These are phyloP conservation scores for Zosterops japonicus DNA, from an alignment of 2,113 vertebrate species.

Conservation along the genomic window DNA sequence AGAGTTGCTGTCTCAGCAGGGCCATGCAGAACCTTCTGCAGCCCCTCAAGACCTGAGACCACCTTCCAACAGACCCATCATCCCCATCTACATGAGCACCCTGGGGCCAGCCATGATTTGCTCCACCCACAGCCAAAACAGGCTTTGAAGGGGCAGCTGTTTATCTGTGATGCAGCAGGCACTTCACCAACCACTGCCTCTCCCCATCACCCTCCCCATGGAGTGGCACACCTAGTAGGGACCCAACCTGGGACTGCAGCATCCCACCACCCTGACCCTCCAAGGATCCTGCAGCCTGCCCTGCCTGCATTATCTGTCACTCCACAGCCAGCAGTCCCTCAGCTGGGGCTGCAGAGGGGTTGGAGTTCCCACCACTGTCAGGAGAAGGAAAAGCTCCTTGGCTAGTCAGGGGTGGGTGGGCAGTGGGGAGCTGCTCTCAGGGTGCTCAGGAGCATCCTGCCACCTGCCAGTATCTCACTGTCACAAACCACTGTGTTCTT, in stretches of 20 bases:
- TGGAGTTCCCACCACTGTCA: background rate
- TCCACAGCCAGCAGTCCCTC: background rate
- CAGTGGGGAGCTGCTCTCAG: background rate
- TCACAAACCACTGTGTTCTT: rapidly evolving
- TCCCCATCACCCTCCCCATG: rapidly evolving
- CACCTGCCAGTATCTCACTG: background rate
- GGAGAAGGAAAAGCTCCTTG: background rate
- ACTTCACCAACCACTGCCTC: background rate
- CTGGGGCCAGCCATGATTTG: rapidly evolving
- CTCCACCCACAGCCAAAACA: background rate
- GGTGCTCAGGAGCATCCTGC: rapidly evolving
- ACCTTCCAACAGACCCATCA: background rate
- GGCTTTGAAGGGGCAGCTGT: background rate
- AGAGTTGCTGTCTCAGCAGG: background rate
- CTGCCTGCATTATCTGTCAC: background rate
- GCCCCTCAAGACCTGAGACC: background rate
- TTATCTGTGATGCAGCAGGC: rapidly evolving
- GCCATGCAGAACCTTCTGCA: rapidly evolving
- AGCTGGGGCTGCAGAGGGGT: background rate
- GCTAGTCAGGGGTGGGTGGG: too few species aligned
- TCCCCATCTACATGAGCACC: background rate
- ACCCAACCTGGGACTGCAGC: rapidly evolving
- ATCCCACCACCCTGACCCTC: background rate
- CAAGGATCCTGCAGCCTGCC: background rate
- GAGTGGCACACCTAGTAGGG: rapidly evolving